Evolutionary conservation across 2,888 invertebrate genomes (phyloP).

Genomic region (Lypha dubia): DNA sequence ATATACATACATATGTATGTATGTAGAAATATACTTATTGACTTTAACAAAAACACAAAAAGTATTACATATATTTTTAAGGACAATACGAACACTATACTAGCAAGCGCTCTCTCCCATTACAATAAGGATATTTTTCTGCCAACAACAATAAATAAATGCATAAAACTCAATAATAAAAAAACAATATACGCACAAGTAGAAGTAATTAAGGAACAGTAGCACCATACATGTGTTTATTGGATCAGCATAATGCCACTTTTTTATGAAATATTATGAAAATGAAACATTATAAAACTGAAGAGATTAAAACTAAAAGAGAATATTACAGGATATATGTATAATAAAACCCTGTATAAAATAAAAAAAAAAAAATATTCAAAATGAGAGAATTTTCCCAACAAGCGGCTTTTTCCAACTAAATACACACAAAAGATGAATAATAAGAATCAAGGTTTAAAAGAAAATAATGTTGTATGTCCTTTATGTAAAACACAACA

Average conservation of each 20-base stretch:
- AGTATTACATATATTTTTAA: slow-evolving; percentile 27
- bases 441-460: slow-evolving; percentile 1
- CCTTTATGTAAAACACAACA: slow-evolving; percentile 10
- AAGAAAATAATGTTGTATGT: slow-evolving; percentile 13
- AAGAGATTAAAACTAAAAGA: slow-evolving; percentile 9
- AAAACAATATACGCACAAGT: neutral
- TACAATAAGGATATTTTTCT: slow-evolving; percentile 18
- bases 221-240: slow-evolving; percentile 52
- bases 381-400: neutral
- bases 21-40: slow-evolving; percentile 12
- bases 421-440: neutral
- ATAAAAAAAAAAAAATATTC: neutral
- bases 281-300: neutral
- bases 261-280: slow-evolving; percentile 20
- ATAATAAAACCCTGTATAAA: neutral
- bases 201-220: neutral
- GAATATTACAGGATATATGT: too few species aligned
- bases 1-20: too few species aligned
- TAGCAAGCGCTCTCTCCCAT: slow-evolving; percentile 2
- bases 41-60: slow-evolving; percentile 16
- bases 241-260: slow-evolving; percentile 17
- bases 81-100: slow-evolving; percentile 49
- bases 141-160: slow-evolving; percentile 24
- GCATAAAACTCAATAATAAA: slow-evolving; percentile 65
- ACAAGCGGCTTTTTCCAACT: slow-evolving; percentile 29